Base-by-base conservation (phyloP, 1,140 invertebrate genomes). In the Harpegnathos saltator region DNA sequence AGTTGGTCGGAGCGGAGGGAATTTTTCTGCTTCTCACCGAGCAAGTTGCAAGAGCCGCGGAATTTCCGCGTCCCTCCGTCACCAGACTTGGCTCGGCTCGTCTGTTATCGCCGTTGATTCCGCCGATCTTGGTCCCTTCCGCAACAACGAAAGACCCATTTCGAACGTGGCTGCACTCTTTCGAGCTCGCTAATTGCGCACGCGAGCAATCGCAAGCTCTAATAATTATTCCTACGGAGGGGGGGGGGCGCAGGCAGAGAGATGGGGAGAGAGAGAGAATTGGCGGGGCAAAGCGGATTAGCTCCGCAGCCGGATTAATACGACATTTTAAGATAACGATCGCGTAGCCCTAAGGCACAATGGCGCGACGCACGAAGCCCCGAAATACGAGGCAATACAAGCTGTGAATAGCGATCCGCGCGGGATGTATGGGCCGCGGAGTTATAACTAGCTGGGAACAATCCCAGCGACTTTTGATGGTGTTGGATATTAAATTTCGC, bases 401-500 rank as follows among this genome's bases (percentile, higher is more conserved):
- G 5, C 24, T 54, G 17, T 65, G 74, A 69, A 58, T 77, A 82
- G 48, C 66, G 71, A 56, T 58, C 26, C 48, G 65, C 48, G 65
- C 24, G 52, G 71, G 72, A 80, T 84, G 59, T 83, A 81, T 59
- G 69, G 81, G 82, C 71, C 75, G n/a, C n/a, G 77, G 86, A 88
- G 84, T 88, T 89, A 81, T 85, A 89, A 86, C 88, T 77, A 80
- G 71, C 77, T 92, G 82, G 90, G 91, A 93, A 94, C 93, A 94
- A 94, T 93, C 88, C 91, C 88, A 85, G 91, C 87, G 92, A 93
- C 93, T 93, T 93, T 93, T 94, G 91, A 93, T 93, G 92, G 90
- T 92, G 90, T 89, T 92, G 92, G 93, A 94, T 94, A 94, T 94
- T 94, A 93, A 93, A 94, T 94, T 94, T 94, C 90, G 91, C 90